Percentiles rank a stretch among this genome's conserved stretches.
Conservation (phyloP, 2,797 vertebrate genomes). For the Thalassophryne amazonica region DNA sequence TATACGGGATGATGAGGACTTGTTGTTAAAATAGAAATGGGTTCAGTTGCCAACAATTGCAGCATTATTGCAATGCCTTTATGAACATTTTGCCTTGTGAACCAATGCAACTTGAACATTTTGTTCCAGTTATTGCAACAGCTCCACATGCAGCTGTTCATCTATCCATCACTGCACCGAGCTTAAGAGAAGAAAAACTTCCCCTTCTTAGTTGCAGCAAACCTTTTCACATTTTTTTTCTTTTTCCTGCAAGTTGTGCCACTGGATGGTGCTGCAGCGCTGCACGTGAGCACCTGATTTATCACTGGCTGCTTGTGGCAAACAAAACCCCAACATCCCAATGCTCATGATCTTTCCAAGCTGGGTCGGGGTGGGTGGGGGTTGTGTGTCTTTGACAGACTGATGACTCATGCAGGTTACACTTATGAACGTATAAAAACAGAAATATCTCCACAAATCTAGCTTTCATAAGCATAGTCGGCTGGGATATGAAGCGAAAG, state of each 20-base stretch:
- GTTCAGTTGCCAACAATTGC: too few relatives aligned
- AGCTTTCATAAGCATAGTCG: conserved; percentile 11
- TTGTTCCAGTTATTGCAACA: background rate
- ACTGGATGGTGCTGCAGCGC: conserved; percentile 55
- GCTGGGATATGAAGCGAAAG: too few relatives aligned
- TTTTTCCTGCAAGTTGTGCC: background rate
- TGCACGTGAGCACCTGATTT: background rate
- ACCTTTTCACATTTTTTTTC: background rate
- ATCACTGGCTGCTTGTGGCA: conserved; percentile 21
- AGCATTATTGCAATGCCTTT: too few relatives aligned
- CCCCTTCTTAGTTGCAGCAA: background rate
- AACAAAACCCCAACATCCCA: conserved; percentile 47
- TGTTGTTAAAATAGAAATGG: too few relatives aligned
- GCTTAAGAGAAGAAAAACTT: background rate
- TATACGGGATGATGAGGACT: too few relatives aligned
- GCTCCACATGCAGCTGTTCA: background rate
- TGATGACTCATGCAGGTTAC: conserved; percentile 53
- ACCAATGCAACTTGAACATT: background rate
- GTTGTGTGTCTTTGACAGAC: conserved; percentile 50
- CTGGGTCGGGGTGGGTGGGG: conserved; percentile 31
- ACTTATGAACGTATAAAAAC: conserved; percentile 34
- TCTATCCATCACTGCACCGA: too few relatives aligned
- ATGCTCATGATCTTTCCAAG: conserved; percentile 60
- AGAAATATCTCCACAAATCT: conserved; percentile 12
- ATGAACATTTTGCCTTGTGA: background rate